phyloP scores from a whole-genome alignment of 2,888 invertebrate genomes.

The Cephus runcator region DNA sequence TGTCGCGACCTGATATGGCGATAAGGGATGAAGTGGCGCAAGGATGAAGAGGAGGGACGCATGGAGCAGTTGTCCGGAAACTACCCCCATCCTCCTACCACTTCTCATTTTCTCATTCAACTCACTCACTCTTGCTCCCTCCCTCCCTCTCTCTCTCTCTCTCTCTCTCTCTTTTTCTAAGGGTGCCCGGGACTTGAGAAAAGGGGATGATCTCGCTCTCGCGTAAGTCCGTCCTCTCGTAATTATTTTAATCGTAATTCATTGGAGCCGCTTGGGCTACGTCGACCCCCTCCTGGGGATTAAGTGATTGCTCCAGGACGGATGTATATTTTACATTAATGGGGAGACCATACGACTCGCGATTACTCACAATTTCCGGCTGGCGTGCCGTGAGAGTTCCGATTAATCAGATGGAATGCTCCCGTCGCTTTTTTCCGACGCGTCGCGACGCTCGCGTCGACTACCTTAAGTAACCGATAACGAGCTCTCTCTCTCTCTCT shows the following conservation, averaged over 20 bases:
- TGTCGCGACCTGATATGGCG: not conserved
- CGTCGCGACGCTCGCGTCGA: not conserved
- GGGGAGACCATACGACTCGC: slow-evolving; percentile 28
- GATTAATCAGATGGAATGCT: slow-evolving; percentile 8
- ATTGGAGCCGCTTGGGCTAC: slow-evolving; percentile 10
- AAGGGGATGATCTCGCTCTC: not conserved
- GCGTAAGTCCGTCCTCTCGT: not conserved
- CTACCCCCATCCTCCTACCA: no score
- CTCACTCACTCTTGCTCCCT: no score
- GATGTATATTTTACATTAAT: slow-evolving; percentile 30
- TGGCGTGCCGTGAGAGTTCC: not conserved
- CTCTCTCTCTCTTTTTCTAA: no score
- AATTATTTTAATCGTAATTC: slow-evolving; percentile 18
- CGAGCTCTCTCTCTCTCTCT: not conserved
- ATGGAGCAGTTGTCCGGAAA: no score
- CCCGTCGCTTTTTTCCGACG: not conserved
- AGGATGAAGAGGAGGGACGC: no score
- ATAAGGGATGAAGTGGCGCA: no score
- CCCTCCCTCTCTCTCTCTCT: no score
- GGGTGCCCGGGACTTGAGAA: no score
- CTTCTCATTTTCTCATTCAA: no score
- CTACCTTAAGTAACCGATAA: slow-evolving; percentile 11
- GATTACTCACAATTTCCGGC: slow-evolving; percentile 43
- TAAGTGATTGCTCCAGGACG: slow-evolving; percentile 32
- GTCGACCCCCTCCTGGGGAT: slow-evolving; percentile 14